These are phyloP conservation scores for Myodes glareolus DNA, from an alignment of 2,113 vertebrate genomes.

Conservation along the genomic window DNA sequence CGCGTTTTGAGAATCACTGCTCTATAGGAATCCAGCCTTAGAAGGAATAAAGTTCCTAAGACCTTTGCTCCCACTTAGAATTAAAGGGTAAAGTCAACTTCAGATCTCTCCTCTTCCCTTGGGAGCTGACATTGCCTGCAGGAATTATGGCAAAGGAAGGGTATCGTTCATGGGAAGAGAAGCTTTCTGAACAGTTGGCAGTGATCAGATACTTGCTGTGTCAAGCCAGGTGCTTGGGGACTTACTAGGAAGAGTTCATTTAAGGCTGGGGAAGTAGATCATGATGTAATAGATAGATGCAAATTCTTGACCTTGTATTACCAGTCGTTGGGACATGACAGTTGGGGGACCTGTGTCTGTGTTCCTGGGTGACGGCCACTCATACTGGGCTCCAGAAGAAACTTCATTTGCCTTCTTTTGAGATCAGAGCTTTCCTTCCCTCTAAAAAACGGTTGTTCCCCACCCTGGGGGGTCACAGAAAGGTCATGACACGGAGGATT, in stretches of 20 bases:
- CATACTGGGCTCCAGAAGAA: not conserved
- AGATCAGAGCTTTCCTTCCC: not conserved
- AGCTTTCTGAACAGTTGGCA: not conserved
- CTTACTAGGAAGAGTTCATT: not conserved
- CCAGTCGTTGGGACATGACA: not conserved
- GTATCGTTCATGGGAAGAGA: not conserved
- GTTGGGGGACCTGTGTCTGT: not conserved
- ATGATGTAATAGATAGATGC: not conserved
- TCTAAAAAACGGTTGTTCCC: slow-evolving; percentile 59
- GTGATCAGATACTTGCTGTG: not conserved
- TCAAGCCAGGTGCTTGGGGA: not conserved
- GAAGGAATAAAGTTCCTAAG: not conserved
- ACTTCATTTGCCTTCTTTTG: not conserved
- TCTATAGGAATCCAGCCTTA: not conserved
- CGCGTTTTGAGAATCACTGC: not conserved
- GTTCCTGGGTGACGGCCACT: not conserved
- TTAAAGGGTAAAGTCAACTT: not conserved
- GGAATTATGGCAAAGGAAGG: not conserved
- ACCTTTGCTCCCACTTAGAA: not conserved
- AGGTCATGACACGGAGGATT: slow-evolving; percentile 14
- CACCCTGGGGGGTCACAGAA: slow-evolving; percentile 32
- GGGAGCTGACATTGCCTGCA: not conserved
- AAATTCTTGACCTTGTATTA: not conserved
- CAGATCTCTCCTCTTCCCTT: not conserved
- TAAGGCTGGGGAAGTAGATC: not conserved